phyloP scores from a whole-genome alignment of 2,888 invertebrate species.

The Punctoribates punctum region DNA sequence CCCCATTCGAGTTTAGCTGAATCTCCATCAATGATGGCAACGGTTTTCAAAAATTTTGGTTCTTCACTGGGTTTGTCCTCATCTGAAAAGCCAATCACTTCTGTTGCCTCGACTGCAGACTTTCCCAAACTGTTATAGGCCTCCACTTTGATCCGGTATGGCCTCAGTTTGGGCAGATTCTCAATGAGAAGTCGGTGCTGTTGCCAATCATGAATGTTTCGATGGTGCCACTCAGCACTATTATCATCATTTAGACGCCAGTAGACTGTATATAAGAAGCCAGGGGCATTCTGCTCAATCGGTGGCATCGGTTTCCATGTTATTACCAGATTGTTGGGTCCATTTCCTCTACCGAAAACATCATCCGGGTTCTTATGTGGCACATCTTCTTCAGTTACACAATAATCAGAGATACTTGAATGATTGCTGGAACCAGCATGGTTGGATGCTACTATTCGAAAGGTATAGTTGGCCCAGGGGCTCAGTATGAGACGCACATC shows the following conservation, averaged over 20 bases:
- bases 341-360: slow-evolving; percentile 53
- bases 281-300: slow-evolving; percentile 56
- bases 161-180: slow-evolving; percentile 54
- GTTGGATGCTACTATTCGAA: slow-evolving; percentile 46
- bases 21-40: slow-evolving; percentile 72
- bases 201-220: slow-evolving; percentile 45
- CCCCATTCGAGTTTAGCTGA: slow-evolving; percentile 83
- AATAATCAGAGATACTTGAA: slow-evolving; percentile 48
- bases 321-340: slow-evolving; percentile 55
- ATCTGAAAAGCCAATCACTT: slow-evolving; percentile 84
- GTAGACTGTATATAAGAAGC: slow-evolving; percentile 55
- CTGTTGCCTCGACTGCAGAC: slow-evolving; percentile 63
- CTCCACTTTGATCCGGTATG: slow-evolving; percentile 51
- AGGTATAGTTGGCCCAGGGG: slow-evolving; percentile 48
- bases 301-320: slow-evolving; percentile 57
- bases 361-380: slow-evolving; percentile 55
- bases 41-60: slow-evolving; percentile 74
- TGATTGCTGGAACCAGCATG: slow-evolving; percentile 46
- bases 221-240: slow-evolving; percentile 41
- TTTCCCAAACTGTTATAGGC: slow-evolving; percentile 46
- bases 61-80: slow-evolving; percentile 80
- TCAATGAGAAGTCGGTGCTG: slow-evolving; percentile 52
- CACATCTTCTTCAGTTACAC: slow-evolving; percentile 53
- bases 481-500: slow-evolving; percentile 43
- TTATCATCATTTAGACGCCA: slow-evolving; percentile 50